phyloP scores from a whole-genome alignment of 2,888 invertebrate genomes.

The Sympetrum striolatum region DNA sequence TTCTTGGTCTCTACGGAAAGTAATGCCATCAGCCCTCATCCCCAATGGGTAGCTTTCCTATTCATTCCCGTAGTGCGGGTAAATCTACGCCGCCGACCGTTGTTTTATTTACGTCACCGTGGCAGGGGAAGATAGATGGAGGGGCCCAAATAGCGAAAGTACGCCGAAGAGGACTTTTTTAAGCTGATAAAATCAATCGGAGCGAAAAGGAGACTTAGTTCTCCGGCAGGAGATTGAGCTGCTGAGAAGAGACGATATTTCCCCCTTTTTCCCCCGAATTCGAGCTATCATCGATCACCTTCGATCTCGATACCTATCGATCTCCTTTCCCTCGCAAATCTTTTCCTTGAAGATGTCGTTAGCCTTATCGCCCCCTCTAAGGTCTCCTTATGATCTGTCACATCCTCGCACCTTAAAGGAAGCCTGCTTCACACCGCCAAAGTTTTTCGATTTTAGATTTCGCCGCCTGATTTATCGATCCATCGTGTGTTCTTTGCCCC shows the following conservation, averaged over 20 bases:
- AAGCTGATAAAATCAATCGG: constrained; percentile 18
- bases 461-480: too few species aligned
- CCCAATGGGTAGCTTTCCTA: neutral
- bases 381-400: neutral
- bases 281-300: constrained; percentile 22
- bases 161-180: constrained; percentile 4
- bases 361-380: neutral
- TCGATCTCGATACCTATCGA: constrained; percentile 3
- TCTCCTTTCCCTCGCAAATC: neutral
- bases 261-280: neutral
- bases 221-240: constrained; percentile 12
- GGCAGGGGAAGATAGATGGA: neutral
- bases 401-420: neutral
- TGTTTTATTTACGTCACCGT: neutral
- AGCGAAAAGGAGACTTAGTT: neutral
- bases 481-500: too few species aligned
- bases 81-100: neutral
- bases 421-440: neutral
- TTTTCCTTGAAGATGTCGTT: neutral
- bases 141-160: neutral
- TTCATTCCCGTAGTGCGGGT: neutral
- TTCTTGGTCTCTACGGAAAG: too few species aligned
- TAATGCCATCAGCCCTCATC: too few species aligned
- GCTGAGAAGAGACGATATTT: neutral
- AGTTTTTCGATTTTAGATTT: too few species aligned